Evolutionary conservation across 2,888 invertebrate species (phyloP), one percentile per base, ranked within the genome.

Genomic region (Lissonota sp.): DNA sequence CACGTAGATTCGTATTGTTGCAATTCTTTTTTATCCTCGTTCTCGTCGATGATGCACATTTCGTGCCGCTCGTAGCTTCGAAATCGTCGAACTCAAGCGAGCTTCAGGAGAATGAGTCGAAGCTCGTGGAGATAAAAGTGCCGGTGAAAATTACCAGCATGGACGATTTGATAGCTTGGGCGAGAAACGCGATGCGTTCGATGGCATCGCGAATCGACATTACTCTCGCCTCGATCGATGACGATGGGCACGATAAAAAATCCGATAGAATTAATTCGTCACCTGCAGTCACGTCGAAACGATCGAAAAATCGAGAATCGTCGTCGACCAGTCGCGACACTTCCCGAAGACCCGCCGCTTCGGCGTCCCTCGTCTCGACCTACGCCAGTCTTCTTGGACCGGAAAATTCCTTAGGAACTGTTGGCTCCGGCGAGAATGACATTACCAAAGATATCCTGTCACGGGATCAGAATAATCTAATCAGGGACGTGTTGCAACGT

Each of bases 181-280:
- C 90, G 1, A 90, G 85, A 12, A 91, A 91, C 57, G 91, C 91
- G 0, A 89, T 91, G 87, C 82, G 88, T 4, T 72, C 91, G 42
- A 91, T 92, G 91, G 90, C 92, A 0, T 90, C 92, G 4, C 88
- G 84, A 12, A 87, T 92, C 14, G 92, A 92, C 49, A 88, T 91
- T 16, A 91, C 91, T 0, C 67, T 92, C 6, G 86, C 86, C 0
- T 66, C 81, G 0, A 37, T 77, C 14, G 57, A 72, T 26, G 80
- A 80, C 7, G 66, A 26, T 26, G 3, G 26, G 26, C 3, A 1
- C 26, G 26, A 2, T 26, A 26, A 26, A 26, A 26, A 26, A 26
- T 26, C 26, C 1, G 26, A 26, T 26, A 26, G 3, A 26, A 26
- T 26, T 26, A 69, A 63, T 7, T 12, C 49, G 5, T 14, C 67